Evolutionary conservation across 2,888 invertebrate species (phyloP).

Genomic region (Lasioglossum oenotherae): DNA sequence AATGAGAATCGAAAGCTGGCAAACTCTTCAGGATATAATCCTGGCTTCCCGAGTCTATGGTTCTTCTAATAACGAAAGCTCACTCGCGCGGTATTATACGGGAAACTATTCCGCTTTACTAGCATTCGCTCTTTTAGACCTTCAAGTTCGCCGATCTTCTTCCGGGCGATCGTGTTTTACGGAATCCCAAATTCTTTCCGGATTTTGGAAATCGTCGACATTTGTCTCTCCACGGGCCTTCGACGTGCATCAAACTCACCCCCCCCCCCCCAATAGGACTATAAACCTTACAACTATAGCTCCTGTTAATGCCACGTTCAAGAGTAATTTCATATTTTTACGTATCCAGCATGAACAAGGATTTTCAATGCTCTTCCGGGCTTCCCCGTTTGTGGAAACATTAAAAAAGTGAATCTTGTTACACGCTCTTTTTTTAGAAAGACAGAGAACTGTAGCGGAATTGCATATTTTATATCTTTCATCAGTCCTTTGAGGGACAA

Average conservation of each 20-base stretch:
- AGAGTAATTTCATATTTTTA: neutral
- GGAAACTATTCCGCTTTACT: conserved; percentile 43
- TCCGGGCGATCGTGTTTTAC: conserved; percentile 47
- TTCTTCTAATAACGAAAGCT: conserved; percentile 46
- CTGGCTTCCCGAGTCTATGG: conserved; percentile 70
- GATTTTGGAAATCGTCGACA: neutral
- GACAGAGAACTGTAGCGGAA: neutral
- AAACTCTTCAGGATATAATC: conserved; percentile 82
- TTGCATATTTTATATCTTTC: neutral
- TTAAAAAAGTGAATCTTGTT: neutral
- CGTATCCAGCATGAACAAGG: neutral
- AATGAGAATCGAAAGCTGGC: conserved; percentile 81
- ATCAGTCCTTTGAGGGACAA: no score
- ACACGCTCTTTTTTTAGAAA: neutral
- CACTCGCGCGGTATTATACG: conserved; percentile 46
- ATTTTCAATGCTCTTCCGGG: neutral
- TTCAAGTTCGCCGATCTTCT: conserved; percentile 40
- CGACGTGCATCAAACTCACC: neutral
- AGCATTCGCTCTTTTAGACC: conserved; percentile 45
- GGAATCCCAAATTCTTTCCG: conserved; percentile 42
- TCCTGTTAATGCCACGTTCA: neutral
- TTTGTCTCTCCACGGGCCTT: neutral
- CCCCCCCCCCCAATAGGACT: neutral
- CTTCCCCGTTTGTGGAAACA: neutral
- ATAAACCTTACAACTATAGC: neutral